These are phyloP conservation scores for Philopedon plagiatum DNA, from an alignment of 2,888 invertebrate genomes.

Conservation along the genomic window DNA sequence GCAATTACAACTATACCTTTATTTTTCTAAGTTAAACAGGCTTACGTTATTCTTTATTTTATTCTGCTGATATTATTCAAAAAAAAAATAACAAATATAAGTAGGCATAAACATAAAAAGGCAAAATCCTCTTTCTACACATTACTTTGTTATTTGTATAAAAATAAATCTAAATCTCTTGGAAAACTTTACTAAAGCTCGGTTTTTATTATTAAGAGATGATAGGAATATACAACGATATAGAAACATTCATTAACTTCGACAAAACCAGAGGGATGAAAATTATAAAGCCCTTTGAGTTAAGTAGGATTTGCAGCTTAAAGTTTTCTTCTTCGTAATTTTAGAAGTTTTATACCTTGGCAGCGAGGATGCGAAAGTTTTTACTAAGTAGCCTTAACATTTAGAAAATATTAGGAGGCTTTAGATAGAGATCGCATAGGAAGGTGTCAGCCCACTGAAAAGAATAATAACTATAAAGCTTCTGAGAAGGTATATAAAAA, in stretches of 20 bases:
- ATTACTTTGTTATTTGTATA: background rate
- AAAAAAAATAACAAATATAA: too few species aligned
- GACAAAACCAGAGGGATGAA: slow-evolving; percentile 45
- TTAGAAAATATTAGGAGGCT: slow-evolving; percentile 38
- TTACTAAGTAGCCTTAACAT: slow-evolving; percentile 45
- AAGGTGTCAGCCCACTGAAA: slow-evolving; percentile 1
- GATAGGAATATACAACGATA: slow-evolving; percentile 47
- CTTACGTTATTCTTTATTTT: too few species aligned
- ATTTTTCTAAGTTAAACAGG: too few species aligned
- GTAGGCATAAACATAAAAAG: too few species aligned
- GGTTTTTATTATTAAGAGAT: slow-evolving; percentile 30
- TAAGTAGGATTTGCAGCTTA: slow-evolving; percentile 46
- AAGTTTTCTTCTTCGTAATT: slow-evolving; percentile 49
- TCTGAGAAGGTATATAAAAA: too few species aligned
- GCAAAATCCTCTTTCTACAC: too few species aligned
- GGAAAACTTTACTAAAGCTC: background rate
- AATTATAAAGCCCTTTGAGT: slow-evolving; percentile 49
- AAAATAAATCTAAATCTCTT: background rate
- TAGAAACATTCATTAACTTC: slow-evolving; percentile 47
- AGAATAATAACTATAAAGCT: slow-evolving; percentile 20
- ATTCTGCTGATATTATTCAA: too few species aligned
- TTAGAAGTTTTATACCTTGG: slow-evolving; percentile 48
- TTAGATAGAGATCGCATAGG: slow-evolving; percentile 8
- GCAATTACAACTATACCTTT: too few species aligned
- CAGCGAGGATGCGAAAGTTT: slow-evolving; percentile 47